Conservation (phyloP, 2,797 vertebrate genomes). For the Lepidocolaptes lacrymiger region DNA sequence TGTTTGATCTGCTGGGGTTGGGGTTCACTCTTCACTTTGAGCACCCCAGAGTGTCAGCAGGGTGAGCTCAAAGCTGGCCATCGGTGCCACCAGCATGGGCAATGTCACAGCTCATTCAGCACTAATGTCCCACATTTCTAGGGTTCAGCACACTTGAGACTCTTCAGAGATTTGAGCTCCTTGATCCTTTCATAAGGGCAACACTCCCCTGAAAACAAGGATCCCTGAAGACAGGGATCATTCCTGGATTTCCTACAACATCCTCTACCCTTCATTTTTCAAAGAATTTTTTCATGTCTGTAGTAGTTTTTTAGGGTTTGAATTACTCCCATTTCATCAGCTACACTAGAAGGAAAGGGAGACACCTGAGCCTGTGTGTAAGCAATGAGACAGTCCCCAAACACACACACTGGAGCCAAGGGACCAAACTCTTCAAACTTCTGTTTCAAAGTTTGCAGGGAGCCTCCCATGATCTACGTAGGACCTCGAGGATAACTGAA, state of each 20-base stretch:
- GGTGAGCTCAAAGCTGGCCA: accelerated
- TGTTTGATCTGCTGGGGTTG: background rate
- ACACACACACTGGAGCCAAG: background rate
- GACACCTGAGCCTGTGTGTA: background rate
- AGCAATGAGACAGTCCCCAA: background rate
- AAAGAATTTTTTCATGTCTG: background rate
- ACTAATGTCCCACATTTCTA: accelerated
- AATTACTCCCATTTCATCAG: background rate
- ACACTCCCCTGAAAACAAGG: background rate
- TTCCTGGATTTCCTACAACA: accelerated
- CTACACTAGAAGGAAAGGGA: background rate
- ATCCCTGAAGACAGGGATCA: background rate
- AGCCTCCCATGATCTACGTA: background rate
- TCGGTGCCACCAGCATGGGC: accelerated
- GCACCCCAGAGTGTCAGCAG: background rate
- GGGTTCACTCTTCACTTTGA: background rate
- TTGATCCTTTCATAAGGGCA: background rate
- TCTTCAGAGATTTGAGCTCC: background rate
- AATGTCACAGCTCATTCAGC: background rate
- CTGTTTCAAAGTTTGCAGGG: background rate
- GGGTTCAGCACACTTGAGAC: background rate
- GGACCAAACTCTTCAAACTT: background rate
- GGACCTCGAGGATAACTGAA: background rate
- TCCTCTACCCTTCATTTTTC: background rate
- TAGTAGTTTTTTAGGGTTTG: background rate